These are phyloP conservation scores for Antechinus flavipes DNA, from an alignment of 2,113 vertebrate species.

Conservation along the genomic window DNA sequence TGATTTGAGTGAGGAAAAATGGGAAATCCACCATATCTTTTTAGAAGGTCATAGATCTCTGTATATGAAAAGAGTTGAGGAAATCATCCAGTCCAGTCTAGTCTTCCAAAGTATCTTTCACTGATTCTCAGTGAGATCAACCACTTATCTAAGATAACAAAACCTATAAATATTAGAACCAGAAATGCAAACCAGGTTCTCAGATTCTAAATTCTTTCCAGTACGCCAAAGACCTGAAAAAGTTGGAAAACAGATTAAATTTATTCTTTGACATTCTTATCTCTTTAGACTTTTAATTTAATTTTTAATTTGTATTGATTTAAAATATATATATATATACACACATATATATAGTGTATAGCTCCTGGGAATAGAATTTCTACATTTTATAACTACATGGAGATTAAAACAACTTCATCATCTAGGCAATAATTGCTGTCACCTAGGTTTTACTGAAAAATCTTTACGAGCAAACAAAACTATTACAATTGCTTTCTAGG, in stretches of 20 bases:
- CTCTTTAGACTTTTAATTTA: not conserved
- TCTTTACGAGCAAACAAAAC: not conserved
- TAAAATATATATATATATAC: not conserved
- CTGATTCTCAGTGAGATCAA: not conserved
- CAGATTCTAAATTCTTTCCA: not conserved
- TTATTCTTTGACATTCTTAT: not conserved
- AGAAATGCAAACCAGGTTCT: not conserved
- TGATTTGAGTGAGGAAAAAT: not conserved
- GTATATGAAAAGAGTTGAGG: not conserved
- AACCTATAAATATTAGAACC: not conserved
- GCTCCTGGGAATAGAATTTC: not conserved
- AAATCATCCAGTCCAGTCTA: not conserved
- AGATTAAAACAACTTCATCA: not conserved
- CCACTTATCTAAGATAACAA: not conserved
- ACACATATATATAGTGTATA: not conserved
- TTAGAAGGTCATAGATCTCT: not conserved
- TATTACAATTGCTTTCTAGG: not conserved
- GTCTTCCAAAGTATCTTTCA: not conserved
- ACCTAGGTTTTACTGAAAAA: not conserved
- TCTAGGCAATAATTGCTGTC: constrained; percentile 5
- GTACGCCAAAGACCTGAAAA: not conserved
- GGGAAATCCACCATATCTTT: not conserved
- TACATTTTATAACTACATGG: not conserved
- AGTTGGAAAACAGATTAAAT: not conserved
- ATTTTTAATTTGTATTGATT: not conserved